Base-by-base conservation (phyloP, 2,113 vertebrate genomes). In the Eudyptes chrysolophus region DNA sequence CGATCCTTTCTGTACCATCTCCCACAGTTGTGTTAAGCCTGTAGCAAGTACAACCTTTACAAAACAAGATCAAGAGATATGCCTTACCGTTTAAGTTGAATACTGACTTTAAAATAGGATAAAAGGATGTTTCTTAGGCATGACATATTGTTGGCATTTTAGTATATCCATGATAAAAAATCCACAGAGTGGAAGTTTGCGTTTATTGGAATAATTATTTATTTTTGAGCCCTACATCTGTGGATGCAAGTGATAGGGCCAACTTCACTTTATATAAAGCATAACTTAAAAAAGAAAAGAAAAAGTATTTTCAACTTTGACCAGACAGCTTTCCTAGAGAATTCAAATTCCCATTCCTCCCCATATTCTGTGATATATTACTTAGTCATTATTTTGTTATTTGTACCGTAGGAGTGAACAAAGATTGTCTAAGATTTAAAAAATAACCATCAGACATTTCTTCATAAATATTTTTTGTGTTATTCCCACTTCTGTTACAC, bases 11-110 rank as follows among this genome's bases (percentile, higher is more conserved):
- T 97, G 97, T 95, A 72, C 97, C 2, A 4, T 32, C 98, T 98
- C 97, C 97, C 93, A 97, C 97, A 24, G 79, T 94, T 89, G 96
- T 90, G 97, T 96, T 98, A 98, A 98, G 97, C 97, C 97, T 88
- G 93, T 96, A 97, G 98, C 72, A 97, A 97, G 92, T 97, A 97
- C 97, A 98, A 94, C 98, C 97, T 98, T 98, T 98, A 97, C 95
- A 98, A 97, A 98, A 98, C 82, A 96, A 98, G 97, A 98, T 98
- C 94, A 93, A 95, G 96, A 97, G 98, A 98, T 98, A 96, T 20
- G 87, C 93, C 88, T 98, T 98, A 96, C 96, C 97, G 96, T 98
- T 97, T 98, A 90, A 97, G 92, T 97, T 93, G 97, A 98, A 96
- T 93, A 61, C 52, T 82, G 81, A 82, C 96, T 97, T 96, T 40